Evolutionary conservation across 2,113 vertebrate genomes (phyloP), one percentile per base, ranked within the genome.

Genomic region (Prochilodus magdalenae): DNA sequence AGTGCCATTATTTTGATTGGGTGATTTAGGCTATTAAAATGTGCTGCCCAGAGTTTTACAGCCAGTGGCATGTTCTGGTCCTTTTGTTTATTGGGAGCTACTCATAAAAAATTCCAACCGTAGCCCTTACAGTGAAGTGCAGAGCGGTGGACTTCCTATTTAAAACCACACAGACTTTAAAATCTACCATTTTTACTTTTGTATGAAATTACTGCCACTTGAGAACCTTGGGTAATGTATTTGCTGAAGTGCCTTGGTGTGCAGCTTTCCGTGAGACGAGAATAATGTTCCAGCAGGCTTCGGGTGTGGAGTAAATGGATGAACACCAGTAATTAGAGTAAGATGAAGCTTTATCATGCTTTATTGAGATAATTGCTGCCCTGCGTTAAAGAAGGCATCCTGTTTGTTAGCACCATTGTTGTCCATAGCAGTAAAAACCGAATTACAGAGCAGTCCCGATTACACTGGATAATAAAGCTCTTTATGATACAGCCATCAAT

Each of bases 401-500:
- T 36, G 30, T 20, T 8, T 65, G 5, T 11, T 36, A 33, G 65
- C 65, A 36, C 33, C 65, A 67, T 3, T 36, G 24, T 36, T 10
- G 22, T 36, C 18, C 30, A 36, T 36, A 33, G 67, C 66, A 33
- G 24, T 62, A 44, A 63, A 63, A 24, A 47, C 59, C 12, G 49
- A 40, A 67, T 18, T 53, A 26, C 63, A 36, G 75, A 29, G 63
- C 47, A 57, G 29, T 18, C 70, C 29, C 15, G 53, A 57, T 59
- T 59, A 71, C 26, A 51, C 44, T 53, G 27, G 49, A 51, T 55
- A 79, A 70, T 69, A 27, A 27, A 8, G 70, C 44, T 70, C 53
- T 33, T 30, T 22, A 30, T 36, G 30, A 22, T 36, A 67, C 29
- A 22, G 24, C 77, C 30, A 70, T 79, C 18, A 57, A 27, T 44